Evolutionary conservation across 2,797 vertebrate genomes (phyloP), one percentile per base, ranked within the genome.

Genomic region (Synaphobranchus kaupii): DNA sequence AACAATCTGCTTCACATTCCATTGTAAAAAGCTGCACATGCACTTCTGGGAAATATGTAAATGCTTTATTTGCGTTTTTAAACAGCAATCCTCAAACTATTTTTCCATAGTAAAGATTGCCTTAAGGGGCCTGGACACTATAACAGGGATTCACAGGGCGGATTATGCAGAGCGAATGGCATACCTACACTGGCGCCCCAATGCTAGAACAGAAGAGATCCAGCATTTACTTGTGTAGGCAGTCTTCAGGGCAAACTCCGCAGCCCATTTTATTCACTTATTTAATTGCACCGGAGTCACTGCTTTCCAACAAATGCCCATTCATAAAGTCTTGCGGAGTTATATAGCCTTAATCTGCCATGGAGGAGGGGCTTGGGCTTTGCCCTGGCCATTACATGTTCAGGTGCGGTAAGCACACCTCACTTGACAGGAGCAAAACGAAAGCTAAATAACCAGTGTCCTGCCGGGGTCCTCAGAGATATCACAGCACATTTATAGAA

Each of bases 221-320:
- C 34, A 15, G 12, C 68, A 87, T 81, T 63, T 90, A 83, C 91
- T n/a, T 68, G n/a, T 34, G 89, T 84, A 86, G 90, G 91, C 88
- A 83, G 56, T 87, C 88, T 86, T 88, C 89, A 90, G 31, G 90
- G 86, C 89, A 92, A 91, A 87, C 25, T 1, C 6, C 86, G 88
- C 89, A 90, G 88, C 87, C 89, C 56, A 89, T 48, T 12, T 84
- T 0, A 15, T 66, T 88, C 90, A 92, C 89, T 91, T 89, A 66
- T 85, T 82, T 89, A 91, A 90, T 85, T 88, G 87, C 91, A 91
- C 89, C 25, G 85, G 88, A 50, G 83, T 80, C 89, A 90, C 89
- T 84, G 88, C 0, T 84, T 84, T 71, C 86, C 85, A 85, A 89
- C 85, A 83, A 87, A 68, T 22, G 86, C 87, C 28, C 85, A 84